These are phyloP conservation scores for Ophion obscuratus DNA, from an alignment of 2,888 invertebrate species.

Conservation along the genomic window DNA sequence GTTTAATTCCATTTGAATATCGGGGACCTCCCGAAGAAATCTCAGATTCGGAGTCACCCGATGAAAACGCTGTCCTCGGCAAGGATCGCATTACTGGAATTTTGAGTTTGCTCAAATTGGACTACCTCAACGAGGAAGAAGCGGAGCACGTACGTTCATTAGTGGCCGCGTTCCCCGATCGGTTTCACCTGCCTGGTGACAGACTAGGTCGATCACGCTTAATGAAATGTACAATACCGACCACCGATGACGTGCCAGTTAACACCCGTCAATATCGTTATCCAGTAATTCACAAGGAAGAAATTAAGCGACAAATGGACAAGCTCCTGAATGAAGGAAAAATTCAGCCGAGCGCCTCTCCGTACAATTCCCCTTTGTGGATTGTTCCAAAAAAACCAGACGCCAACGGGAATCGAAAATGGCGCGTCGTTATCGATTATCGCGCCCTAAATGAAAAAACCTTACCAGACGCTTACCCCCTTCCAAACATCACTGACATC, in stretches of 20 bases:
- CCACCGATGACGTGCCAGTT: too few relatives aligned
- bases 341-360: too few relatives aligned
- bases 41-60: slow-evolving; percentile 17
- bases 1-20: background rate
- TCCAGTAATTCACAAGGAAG: too few relatives aligned
- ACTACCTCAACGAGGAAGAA: background rate
- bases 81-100: slow-evolving; percentile 12
- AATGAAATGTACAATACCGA: too few relatives aligned
- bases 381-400: background rate
- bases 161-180: background rate
- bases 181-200: background rate
- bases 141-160: background rate
- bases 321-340: too few relatives aligned
- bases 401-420: background rate
- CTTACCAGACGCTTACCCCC: background rate
- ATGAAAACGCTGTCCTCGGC: background rate
- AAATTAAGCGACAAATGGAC: too few relatives aligned
- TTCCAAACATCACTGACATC: background rate
- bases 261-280: too few relatives aligned
- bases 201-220: too few relatives aligned
- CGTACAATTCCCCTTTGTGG: background rate
- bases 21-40: slow-evolving; percentile 24
- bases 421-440: background rate
- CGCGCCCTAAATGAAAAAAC: background rate
- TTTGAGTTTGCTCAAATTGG: background rate